Evolutionary conservation across 2,888 invertebrate species (phyloP).

Genomic region (Pharmacophagus antenor): DNA sequence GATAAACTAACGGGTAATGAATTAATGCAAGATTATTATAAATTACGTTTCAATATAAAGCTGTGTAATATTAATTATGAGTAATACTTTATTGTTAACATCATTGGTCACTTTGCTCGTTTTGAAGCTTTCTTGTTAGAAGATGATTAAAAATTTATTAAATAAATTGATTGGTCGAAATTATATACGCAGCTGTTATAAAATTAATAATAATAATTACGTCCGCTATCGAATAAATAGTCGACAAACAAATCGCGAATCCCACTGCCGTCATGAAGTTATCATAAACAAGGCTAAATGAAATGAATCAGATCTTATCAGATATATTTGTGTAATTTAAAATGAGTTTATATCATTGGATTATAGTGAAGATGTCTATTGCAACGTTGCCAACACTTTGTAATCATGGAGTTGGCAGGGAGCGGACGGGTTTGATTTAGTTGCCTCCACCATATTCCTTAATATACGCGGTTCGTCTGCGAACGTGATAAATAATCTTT

Average conservation of each 20-base stretch:
- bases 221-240: slow-evolving; percentile 7
- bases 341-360: slow-evolving; percentile 31
- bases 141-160: too few relatives aligned
- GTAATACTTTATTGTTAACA: too few relatives aligned
- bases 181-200: neutral
- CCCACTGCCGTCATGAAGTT: neutral
- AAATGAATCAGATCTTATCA: slow-evolving; percentile 5
- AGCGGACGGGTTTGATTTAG: slow-evolving; percentile 67
- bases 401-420: slow-evolving; percentile 64
- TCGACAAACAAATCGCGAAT: slow-evolving; percentile 3
- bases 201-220: neutral
- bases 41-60: too few relatives aligned
- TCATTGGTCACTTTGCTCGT: too few relatives aligned
- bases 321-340: slow-evolving; percentile 18
- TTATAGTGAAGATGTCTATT: slow-evolving; percentile 59
- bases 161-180: neutral
- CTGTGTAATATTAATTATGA: too few relatives aligned
- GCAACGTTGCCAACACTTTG: slow-evolving; percentile 60
- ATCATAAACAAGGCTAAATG: slow-evolving; percentile 9
- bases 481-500: slow-evolving; percentile 41
- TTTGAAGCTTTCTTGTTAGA: too few relatives aligned
- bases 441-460: slow-evolving; percentile 58
- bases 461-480: slow-evolving; percentile 41
- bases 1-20: too few relatives aligned
- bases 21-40: too few relatives aligned